Evolutionary conservation across 2,113 vertebrate species (phyloP), one percentile per base, ranked within the genome.

Genomic region (Talpa occidentalis): DNA sequence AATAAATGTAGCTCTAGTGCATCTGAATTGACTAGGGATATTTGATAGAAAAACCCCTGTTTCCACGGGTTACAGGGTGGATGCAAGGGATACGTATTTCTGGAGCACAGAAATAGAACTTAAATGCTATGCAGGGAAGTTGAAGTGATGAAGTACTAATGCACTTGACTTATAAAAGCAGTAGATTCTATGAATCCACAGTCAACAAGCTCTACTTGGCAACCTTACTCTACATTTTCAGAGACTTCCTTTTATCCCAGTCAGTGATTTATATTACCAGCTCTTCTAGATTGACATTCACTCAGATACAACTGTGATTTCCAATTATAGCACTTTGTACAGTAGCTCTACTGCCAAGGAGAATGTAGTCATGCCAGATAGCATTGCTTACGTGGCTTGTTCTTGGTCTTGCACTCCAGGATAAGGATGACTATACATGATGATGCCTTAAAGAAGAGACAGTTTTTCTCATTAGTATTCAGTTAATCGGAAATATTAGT

Each of bases 391-490:
- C 99, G 99, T 98, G 83, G 98, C 81, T 98, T 99, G 99, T 88
- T 99, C 99, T 93, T 99, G 98, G 95, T 99, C 98, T 88, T 97
- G 96, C 86, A 99, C 98, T 70, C 99, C 99, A 60, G 99, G 99
- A 77, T 99, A 99, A 9, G 99, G 99, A 78, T 99, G 99, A 97
- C 98, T 99, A 88, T 98, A 99, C 96, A 99, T 98, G 91, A 99
- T 98, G 98, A 99, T 99, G 79, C 98, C 99, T 99, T 78, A 97
- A 97, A 76, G 91, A 81, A 90, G 91, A 97, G 94, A 98, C 60
- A 95, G 92, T 59, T 73, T 91, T 94, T 79, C 95, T 60, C 44
- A 67, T 91, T 77, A 96, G 59, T 19, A 60, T 42, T 72, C 8
- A 60, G 67, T 84, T 76, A 24, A 78, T 19, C 26, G 82, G 21